These are phyloP conservation scores for Brenthis ino DNA, from an alignment of 2,888 invertebrate species.

Conservation along the genomic window DNA sequence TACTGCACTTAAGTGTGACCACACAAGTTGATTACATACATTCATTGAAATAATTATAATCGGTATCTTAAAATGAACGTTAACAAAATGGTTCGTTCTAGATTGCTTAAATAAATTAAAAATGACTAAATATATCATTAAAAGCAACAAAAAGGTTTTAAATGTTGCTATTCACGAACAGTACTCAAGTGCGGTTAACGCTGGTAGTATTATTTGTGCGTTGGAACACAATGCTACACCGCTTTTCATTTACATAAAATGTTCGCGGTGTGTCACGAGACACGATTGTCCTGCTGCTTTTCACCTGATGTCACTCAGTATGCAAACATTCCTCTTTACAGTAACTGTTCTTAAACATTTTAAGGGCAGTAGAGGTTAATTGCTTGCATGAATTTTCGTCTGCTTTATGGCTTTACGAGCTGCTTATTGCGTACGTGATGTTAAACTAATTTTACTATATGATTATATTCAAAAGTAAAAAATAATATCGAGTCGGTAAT, in stretches of 20 bases:
- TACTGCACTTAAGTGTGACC: conserved; percentile 48
- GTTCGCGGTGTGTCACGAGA: conserved; percentile 53
- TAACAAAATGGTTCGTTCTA: too few species aligned
- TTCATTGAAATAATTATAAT: too few species aligned
- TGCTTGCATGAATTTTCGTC: conserved; percentile 44
- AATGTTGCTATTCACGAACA: too few species aligned
- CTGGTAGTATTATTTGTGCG: conserved; percentile 15
- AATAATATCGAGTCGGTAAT: too few species aligned
- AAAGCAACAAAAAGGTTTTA: too few species aligned
- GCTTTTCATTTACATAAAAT: conserved; percentile 63
- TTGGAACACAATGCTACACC: conserved; percentile 49
- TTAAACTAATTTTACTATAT: conserved; percentile 21
- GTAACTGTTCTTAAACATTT: conserved; percentile 54
- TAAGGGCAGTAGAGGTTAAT: conserved; percentile 49
- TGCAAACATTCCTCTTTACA: conserved; percentile 56
- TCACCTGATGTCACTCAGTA: conserved; percentile 70
- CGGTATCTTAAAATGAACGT: too few species aligned
- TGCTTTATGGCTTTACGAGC: conserved; percentile 29
- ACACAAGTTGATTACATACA: conserved; percentile 50
- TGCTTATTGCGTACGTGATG: conserved; percentile 17
- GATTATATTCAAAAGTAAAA: not conserved
- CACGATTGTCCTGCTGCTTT: conserved; percentile 60
- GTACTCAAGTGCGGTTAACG: not conserved
- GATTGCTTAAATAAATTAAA: too few species aligned
- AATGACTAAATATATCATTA: too few species aligned